These are phyloP conservation scores for Limnephilus marmoratus DNA, from an alignment of 2,888 invertebrate genomes.

Conservation along the genomic window DNA sequence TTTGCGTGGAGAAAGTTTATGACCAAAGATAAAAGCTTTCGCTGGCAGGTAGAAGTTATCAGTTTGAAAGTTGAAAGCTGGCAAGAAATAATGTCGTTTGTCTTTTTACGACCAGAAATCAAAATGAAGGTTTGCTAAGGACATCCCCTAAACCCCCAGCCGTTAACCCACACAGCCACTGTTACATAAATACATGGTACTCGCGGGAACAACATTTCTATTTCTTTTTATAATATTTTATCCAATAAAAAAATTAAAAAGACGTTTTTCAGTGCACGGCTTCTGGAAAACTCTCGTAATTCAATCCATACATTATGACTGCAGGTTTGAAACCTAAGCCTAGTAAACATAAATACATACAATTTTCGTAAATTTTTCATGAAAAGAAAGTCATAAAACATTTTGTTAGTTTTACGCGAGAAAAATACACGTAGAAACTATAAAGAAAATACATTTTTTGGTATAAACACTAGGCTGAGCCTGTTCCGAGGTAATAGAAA, in stretches of 20 bases:
- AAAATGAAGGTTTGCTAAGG: background rate
- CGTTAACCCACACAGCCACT: background rate
- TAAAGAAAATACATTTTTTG: too few relatives aligned
- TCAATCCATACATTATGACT: too few relatives aligned
- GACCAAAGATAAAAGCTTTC: constrained; percentile 42
- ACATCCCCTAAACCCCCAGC: background rate
- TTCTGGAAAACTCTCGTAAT: background rate
- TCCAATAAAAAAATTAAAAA: background rate
- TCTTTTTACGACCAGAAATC: constrained; percentile 37
- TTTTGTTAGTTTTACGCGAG: too few relatives aligned
- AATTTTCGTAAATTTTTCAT: too few relatives aligned
- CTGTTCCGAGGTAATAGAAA: too few relatives aligned
- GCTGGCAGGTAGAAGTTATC: constrained; percentile 42
- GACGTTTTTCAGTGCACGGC: background rate
- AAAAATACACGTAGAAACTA: too few relatives aligned
- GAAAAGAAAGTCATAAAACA: too few relatives aligned
- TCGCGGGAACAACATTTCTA: too few relatives aligned
- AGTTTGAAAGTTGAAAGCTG: constrained; percentile 16
- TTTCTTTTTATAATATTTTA: background rate
- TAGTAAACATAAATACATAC: too few relatives aligned
- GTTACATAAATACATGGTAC: background rate
- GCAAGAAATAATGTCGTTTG: constrained; percentile 30
- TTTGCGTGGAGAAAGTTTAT: constrained; percentile 38
- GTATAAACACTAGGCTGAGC: too few relatives aligned
- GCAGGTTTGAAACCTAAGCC: too few relatives aligned